Evolutionary conservation across 2,797 vertebrate genomes (phyloP).

Genomic region (Sitta carolinensis): DNA sequence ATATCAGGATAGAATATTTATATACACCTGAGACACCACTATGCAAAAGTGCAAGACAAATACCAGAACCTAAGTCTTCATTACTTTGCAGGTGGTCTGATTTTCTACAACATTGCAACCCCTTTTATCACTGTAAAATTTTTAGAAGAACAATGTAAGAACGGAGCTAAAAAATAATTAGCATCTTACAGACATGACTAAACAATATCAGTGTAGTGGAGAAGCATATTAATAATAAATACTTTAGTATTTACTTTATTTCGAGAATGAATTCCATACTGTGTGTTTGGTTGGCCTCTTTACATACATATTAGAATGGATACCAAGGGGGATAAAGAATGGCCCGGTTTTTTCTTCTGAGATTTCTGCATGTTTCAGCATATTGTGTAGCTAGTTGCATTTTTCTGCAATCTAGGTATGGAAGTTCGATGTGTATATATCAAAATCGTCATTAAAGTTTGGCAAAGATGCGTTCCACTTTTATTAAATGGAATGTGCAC

Average conservation of each 20-base stretch:
- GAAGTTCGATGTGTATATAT: background rate
- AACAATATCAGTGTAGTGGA: background rate
- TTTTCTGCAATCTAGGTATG: background rate
- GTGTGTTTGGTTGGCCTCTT: background rate
- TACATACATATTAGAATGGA: background rate
- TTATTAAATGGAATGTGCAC: background rate
- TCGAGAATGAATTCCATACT: background rate
- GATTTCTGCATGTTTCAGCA: background rate
- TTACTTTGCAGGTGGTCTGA: background rate
- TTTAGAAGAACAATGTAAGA: background rate
- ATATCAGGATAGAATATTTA: background rate
- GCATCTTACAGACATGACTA: background rate
- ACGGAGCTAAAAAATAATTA: background rate
- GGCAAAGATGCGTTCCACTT: background rate
- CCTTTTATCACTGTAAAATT: background rate
- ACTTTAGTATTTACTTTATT: background rate
- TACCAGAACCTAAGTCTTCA: background rate
- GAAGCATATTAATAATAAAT: background rate
- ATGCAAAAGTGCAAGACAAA: background rate
- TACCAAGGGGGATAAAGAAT: background rate
- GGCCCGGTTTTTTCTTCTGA: background rate
- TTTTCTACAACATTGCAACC: background rate
- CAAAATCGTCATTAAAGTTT: background rate
- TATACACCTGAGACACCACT: background rate
- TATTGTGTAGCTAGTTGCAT: background rate